Conservation (phyloP, 2,888 invertebrate species). For the Chloromyia formosa region DNA sequence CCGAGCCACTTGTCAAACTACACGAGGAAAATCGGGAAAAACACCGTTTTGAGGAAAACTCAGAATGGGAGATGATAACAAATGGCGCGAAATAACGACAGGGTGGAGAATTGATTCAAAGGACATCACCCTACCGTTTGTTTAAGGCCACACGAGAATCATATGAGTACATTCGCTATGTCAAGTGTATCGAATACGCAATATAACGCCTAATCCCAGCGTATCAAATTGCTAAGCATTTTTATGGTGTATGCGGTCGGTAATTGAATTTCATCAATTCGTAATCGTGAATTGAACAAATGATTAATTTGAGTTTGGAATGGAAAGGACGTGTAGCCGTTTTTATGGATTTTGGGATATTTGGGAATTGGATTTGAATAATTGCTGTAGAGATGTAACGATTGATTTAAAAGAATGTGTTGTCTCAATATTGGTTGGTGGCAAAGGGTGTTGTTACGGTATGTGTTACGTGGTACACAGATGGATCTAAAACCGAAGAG, state of each 20-base stretch:
- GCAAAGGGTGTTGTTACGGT: too few relatives aligned
- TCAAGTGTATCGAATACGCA: conserved; percentile 7
- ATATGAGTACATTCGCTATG: neutral
- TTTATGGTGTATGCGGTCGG: conserved; percentile 44
- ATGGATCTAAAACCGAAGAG: too few relatives aligned
- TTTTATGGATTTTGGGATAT: neutral
- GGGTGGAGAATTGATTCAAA: neutral
- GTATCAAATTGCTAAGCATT: conserved; percentile 40
- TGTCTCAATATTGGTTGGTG: too few relatives aligned
- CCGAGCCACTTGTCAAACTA: conserved; percentile 16
- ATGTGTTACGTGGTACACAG: too few relatives aligned
- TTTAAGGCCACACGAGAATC: neutral
- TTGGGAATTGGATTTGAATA: neutral
- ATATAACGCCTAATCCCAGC: conserved; percentile 42
- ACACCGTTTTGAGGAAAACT: conserved; percentile 31
- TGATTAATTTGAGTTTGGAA: conserved; percentile 8
- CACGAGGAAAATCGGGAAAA: conserved; percentile 15
- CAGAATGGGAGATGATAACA: conserved; percentile 30
- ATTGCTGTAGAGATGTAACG: too few relatives aligned
- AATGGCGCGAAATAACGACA: conserved; percentile 37
- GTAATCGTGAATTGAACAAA: conserved; percentile 19
- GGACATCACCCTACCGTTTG: neutral
- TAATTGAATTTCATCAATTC: conserved; percentile 44
- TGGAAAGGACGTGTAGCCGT: neutral
- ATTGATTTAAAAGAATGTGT: too few relatives aligned